Conservation (phyloP, 2,797 vertebrate species). For the Catostomus latipinnis region DNA sequence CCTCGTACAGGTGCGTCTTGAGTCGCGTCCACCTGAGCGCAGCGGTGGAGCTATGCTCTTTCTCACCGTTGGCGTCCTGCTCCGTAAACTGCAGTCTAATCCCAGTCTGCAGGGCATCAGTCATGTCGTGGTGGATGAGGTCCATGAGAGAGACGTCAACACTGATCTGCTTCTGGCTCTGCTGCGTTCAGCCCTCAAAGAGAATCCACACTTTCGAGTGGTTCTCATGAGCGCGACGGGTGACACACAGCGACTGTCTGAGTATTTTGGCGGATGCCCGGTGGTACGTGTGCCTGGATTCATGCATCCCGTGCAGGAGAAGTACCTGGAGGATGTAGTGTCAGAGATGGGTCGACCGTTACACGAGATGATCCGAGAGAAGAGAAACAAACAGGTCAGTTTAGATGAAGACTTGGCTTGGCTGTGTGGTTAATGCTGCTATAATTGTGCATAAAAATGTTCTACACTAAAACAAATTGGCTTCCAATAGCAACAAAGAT, state of each 20-base stretch:
- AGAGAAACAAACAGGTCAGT: slow-evolving; percentile 55
- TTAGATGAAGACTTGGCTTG: neutral
- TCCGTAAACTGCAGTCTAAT: slow-evolving; percentile 92
- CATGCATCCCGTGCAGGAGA: slow-evolving; percentile 91
- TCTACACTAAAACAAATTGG: too few relatives aligned
- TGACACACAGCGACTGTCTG: slow-evolving; percentile 86
- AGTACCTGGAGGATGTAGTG: slow-evolving; percentile 91
- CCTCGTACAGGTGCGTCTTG: slow-evolving; percentile 86
- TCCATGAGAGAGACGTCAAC: slow-evolving; percentile 95
- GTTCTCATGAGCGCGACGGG: slow-evolving; percentile 96
- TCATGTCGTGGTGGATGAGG: slow-evolving; percentile 95
- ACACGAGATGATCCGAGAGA: fast-evolving
- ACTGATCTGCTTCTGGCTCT: slow-evolving; percentile 95
- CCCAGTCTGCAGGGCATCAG: slow-evolving; percentile 88
- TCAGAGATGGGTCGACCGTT: slow-evolving; percentile 78
- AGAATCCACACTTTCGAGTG: slow-evolving; percentile 85
- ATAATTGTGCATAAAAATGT: too few relatives aligned
- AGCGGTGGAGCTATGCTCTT: slow-evolving; percentile 92
- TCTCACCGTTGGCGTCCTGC: slow-evolving; percentile 93
- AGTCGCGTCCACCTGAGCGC: slow-evolving; percentile 87
- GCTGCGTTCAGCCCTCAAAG: slow-evolving; percentile 81
- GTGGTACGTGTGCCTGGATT: slow-evolving; percentile 92
- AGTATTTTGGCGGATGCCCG: slow-evolving; percentile 89
- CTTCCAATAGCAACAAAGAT: too few relatives aligned
- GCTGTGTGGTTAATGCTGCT: neutral